Conservation (phyloP, 2,113 vertebrate genomes). For the Elaphurus davidianus region DNA sequence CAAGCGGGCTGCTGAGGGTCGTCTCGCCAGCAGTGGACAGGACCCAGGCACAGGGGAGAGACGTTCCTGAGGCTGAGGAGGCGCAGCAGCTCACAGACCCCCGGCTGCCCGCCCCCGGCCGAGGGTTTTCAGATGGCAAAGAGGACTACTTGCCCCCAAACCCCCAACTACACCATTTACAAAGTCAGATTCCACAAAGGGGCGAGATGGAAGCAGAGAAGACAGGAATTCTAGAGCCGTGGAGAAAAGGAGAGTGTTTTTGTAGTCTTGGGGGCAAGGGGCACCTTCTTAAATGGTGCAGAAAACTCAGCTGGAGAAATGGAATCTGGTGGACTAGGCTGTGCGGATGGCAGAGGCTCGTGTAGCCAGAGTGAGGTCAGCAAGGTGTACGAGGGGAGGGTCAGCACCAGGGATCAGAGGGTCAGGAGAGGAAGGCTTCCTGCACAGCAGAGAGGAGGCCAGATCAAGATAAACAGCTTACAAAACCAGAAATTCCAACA, state of each 20-base stretch:
- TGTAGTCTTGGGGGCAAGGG: background rate
- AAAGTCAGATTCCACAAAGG: background rate
- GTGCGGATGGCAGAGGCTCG: accelerated
- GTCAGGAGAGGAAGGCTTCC: background rate
- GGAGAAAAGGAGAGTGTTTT: background rate
- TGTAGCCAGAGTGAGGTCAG: background rate
- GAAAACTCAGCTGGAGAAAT: background rate
- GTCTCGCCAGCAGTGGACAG: background rate
- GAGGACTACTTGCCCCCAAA: background rate
- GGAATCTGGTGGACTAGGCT: background rate
- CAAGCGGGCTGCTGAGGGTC: background rate
- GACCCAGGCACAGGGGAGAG: background rate
- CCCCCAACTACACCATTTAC: background rate
- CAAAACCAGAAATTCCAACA: background rate
- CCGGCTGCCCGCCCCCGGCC: accelerated
- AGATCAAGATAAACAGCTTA: background rate
- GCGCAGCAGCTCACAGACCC: background rate
- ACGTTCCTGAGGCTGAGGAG: background rate
- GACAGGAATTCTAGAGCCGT: background rate
- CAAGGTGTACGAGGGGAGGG: background rate
- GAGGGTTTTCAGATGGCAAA: background rate
- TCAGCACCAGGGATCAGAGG: background rate
- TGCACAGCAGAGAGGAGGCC: background rate
- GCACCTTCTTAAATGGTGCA: background rate
- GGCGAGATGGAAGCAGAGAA: background rate